Evolutionary conservation across 1,140 invertebrate species (phyloP).

Genomic region (Pseudachorutes palmiensis): DNA sequence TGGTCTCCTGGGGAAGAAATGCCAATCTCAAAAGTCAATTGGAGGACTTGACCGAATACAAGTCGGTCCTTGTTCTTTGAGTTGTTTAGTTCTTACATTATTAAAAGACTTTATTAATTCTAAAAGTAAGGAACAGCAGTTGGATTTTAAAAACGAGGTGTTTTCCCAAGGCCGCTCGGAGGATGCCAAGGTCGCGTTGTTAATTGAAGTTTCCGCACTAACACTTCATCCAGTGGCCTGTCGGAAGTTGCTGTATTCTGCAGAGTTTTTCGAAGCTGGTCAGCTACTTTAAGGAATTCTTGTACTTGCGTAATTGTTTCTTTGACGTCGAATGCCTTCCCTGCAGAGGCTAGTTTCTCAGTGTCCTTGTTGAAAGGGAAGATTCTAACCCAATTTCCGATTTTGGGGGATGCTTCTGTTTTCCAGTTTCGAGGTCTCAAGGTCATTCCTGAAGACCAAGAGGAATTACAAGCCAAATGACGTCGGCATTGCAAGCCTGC

Average conservation of each 20-base stretch:
- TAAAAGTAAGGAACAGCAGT: too few species aligned
- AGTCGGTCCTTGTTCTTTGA: too few species aligned
- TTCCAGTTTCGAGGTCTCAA: slow-evolving; percentile 22
- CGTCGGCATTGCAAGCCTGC: background rate
- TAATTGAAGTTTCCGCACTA: background rate
- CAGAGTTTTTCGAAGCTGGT: background rate
- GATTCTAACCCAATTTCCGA: slow-evolving; percentile 27
- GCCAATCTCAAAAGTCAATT: too few species aligned
- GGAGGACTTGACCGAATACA: too few species aligned
- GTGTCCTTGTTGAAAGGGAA: slow-evolving; percentile 27
- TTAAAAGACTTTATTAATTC: too few species aligned
- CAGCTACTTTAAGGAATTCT: slow-evolving; percentile 2
- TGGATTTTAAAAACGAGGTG: slow-evolving; percentile 6
- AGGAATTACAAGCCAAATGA: background rate
- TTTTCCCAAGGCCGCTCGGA: background rate
- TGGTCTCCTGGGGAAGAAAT: too few species aligned
- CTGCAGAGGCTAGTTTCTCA: slow-evolving; percentile 13
- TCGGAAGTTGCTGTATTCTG: background rate
- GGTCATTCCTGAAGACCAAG: slow-evolving; percentile 13
- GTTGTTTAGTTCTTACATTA: too few species aligned
- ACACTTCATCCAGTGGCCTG: background rate
- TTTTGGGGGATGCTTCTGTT: slow-evolving; percentile 11
- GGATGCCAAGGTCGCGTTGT: background rate
- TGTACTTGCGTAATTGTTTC: slow-evolving; percentile 23
- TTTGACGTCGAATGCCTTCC: slow-evolving; percentile 17